phyloP scores from a whole-genome alignment of 1,140 invertebrate genomes.

The Drosophila teissieri region DNA sequence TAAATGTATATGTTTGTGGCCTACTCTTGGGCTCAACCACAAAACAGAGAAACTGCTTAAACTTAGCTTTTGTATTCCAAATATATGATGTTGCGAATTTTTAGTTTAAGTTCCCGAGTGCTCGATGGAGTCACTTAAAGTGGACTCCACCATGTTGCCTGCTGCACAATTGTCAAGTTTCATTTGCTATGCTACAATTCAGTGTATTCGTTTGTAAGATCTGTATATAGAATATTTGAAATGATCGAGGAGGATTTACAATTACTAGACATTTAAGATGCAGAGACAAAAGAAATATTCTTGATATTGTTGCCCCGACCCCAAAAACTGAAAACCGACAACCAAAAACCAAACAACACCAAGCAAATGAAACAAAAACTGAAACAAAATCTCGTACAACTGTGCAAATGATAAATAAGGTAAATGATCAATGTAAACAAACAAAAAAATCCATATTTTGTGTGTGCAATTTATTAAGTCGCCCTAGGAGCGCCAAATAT shows the following conservation, averaged over 20 bases:
- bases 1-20: not conserved
- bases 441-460: constrained; percentile 71
- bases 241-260: constrained; percentile 31
- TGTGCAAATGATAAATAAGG: constrained; percentile 48
- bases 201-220: constrained; percentile 11
- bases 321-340: not conserved
- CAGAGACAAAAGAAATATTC: constrained; percentile 37
- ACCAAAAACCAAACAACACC: not conserved
- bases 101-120: constrained; percentile 24
- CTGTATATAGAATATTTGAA: constrained; percentile 24
- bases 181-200: constrained; percentile 29
- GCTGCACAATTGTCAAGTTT: constrained; percentile 55
- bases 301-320: constrained; percentile 39
- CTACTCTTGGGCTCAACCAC: constrained; percentile 23
- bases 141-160: constrained; percentile 50
- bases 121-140: constrained; percentile 44
- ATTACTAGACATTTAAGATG: constrained; percentile 28
- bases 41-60: constrained; percentile 18
- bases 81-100: constrained; percentile 38
- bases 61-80: constrained; percentile 36
- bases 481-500: constrained; percentile 37
- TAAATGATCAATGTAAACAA: constrained; percentile 24
- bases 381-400: constrained; percentile 38
- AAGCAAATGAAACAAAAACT: constrained; percentile 18
- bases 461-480: constrained; percentile 66